Conservation (phyloP, 1,140 invertebrate genomes). For the Lysiphlebus fabarum region DNA sequence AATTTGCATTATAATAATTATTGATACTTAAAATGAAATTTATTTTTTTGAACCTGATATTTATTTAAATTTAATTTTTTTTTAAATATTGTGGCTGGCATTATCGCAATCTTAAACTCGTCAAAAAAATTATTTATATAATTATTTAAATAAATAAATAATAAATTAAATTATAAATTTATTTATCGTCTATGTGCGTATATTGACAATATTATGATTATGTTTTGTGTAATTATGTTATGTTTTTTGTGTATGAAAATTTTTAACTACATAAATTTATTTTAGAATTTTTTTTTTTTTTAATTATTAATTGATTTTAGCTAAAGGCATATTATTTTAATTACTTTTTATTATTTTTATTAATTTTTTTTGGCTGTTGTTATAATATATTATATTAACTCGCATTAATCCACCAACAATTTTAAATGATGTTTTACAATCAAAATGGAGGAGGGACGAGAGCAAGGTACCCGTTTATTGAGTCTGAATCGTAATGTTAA, state of each 20-base stretch:
- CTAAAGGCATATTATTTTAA: slow-evolving; percentile 5
- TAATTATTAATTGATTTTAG: background rate
- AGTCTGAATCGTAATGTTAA: background rate
- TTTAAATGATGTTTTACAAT: too few relatives aligned
- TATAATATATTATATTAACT: background rate
- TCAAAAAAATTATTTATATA: background rate
- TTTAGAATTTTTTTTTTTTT: slow-evolving; percentile 36
- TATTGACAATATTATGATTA: too few relatives aligned
- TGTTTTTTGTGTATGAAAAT: slow-evolving; percentile 30
- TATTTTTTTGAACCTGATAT: background rate
- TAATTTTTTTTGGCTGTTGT: slow-evolving; percentile 11
- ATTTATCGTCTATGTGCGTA: too few relatives aligned
- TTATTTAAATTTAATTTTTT: too few relatives aligned
- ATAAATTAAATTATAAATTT: too few relatives aligned
- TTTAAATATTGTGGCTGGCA: too few relatives aligned
- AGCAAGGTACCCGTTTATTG: background rate
- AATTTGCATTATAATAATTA: slow-evolving; percentile 5
- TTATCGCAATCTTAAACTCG: background rate
- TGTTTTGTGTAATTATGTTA: too few relatives aligned
- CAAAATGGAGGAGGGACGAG: slow-evolving; percentile 1
- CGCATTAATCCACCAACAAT: background rate
- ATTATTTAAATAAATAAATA: too few relatives aligned
- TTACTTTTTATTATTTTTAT: slow-evolving; percentile 8
- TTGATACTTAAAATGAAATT: background rate
- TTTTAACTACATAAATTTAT: slow-evolving; percentile 37